phyloP scores from a whole-genome alignment of 92 coral and sea anemone genomes.

The Epizoanthus rinbou region DNA sequence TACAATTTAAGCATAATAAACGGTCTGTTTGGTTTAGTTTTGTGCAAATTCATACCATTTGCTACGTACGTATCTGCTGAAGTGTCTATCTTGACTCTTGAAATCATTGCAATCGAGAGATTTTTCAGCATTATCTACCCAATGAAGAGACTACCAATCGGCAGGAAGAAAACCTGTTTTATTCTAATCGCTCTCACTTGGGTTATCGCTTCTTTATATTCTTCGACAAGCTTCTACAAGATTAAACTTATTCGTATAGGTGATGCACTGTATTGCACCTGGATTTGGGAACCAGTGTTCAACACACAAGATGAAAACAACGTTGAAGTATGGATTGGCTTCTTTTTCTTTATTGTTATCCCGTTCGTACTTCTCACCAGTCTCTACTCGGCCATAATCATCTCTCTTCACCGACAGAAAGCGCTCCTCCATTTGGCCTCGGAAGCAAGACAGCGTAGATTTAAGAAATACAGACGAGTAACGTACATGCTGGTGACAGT shows the following conservation, averaged over 20 bases:
- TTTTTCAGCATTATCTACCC: slow-evolving; percentile 12
- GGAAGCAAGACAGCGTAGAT: not conserved
- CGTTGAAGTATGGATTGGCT: not conserved
- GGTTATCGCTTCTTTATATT: not conserved
- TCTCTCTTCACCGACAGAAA: slow-evolving; percentile 14
- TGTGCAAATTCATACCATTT: not conserved
- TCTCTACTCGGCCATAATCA: no score
- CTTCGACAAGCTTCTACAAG: not conserved
- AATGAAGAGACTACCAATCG: slow-evolving; percentile 1
- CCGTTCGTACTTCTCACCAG: not conserved
- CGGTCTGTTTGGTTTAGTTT: not conserved
- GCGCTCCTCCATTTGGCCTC: not conserved
- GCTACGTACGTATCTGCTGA: not conserved
- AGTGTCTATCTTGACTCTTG: not conserved
- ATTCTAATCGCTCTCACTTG: not conserved
- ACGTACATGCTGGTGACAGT: not conserved
- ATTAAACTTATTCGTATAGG: not conserved
- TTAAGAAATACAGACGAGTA: slow-evolving; percentile 1
- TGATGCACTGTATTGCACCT: not conserved
- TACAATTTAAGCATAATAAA: not conserved
- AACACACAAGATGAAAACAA: not conserved
- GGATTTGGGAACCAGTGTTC: not conserved
- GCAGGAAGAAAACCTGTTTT: not conserved
- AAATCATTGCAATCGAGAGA: slow-evolving; percentile 6
- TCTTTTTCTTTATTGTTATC: not conserved